phyloP scores from a whole-genome alignment of 37 sponge, comb jelly and placozoan species.

The Haliclona indistincta region DNA sequence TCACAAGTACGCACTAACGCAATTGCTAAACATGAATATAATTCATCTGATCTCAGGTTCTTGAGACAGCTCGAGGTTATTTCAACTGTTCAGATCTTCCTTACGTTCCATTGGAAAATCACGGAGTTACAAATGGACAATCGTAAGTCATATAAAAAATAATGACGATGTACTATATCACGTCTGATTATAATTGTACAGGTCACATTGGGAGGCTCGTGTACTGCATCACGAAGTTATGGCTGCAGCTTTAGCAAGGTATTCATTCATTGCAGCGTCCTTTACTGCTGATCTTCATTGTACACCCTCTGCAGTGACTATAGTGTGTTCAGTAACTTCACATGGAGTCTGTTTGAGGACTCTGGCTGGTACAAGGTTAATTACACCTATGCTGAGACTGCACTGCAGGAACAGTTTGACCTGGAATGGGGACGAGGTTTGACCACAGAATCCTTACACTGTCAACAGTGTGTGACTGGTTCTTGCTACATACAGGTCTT shows the following conservation, averaged over 20 bases:
- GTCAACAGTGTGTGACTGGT: too few species aligned
- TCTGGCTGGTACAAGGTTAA: constrained; percentile 64
- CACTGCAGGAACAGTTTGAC: constrained; percentile 2
- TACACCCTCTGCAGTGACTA: constrained; percentile 35
- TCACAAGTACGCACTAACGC: constrained; percentile 1
- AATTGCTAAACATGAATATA: background rate
- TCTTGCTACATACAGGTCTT: background rate
- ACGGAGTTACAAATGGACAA: background rate
- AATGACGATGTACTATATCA: background rate
- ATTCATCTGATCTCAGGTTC: constrained; percentile 7
- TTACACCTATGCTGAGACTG: constrained; percentile 21
- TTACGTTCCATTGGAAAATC: constrained; percentile 6
- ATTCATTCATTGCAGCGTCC: background rate
- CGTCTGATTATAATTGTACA: background rate
- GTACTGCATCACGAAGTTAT: constrained; percentile 18
- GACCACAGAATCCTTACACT: too few species aligned
- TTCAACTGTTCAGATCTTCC: background rate
- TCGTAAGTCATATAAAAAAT: background rate
- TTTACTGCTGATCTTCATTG: background rate
- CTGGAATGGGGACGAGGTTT: constrained; percentile 37
- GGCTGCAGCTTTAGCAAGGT: constrained; percentile 12
- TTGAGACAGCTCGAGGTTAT: constrained; percentile 14
- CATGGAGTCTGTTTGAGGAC: constrained; percentile 35
- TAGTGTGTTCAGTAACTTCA: constrained; percentile 32
- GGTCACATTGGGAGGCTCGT: constrained; percentile 42